Conservation (phyloP, 1,140 invertebrate species). For the Thrips palmi region DNA sequence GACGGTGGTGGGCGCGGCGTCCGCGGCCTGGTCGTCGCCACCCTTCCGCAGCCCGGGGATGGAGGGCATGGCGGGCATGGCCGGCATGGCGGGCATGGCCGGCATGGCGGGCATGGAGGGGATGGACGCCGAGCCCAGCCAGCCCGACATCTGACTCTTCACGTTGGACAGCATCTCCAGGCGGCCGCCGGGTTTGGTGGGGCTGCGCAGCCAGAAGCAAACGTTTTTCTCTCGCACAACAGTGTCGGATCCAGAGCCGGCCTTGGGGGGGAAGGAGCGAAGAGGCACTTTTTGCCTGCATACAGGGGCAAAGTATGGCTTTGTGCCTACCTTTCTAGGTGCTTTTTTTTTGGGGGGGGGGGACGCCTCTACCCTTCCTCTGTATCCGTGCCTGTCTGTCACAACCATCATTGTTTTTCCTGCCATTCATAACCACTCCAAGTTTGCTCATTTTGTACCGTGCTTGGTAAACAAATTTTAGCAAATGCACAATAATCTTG, state of each 20-base stretch:
- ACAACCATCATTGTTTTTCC: no score
- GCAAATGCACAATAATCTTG: no score
- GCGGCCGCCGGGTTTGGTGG: constrained; percentile 45
- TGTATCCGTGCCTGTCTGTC: no score
- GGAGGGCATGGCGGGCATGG: no score
- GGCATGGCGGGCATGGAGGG: constrained; percentile 24
- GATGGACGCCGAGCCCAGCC: constrained; percentile 43
- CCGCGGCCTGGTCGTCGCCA: constrained; percentile 15
- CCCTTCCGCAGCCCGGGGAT: constrained; percentile 48
- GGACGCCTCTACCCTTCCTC: no score
- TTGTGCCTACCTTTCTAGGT: not conserved
- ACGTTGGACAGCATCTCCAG: constrained; percentile 63
- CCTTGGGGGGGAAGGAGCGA: not conserved
- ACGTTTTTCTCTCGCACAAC: no score
- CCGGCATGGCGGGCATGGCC: no score
- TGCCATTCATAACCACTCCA: no score
- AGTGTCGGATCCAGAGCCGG: no score
- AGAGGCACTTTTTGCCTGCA: constrained; percentile 2
- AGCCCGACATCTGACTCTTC: constrained; percentile 60
- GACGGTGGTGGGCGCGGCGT: constrained; percentile 12
- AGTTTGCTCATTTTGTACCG: no score
- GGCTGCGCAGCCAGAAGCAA: constrained; percentile 26
- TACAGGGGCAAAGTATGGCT: not conserved
- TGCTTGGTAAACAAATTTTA: no score
- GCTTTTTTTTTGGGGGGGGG: not conserved